A percentile compares a stretch with the other conserved stretches of the same genome.
phyloP scores from a whole-genome alignment of 2,113 vertebrate species.

The Otus sunia region DNA sequence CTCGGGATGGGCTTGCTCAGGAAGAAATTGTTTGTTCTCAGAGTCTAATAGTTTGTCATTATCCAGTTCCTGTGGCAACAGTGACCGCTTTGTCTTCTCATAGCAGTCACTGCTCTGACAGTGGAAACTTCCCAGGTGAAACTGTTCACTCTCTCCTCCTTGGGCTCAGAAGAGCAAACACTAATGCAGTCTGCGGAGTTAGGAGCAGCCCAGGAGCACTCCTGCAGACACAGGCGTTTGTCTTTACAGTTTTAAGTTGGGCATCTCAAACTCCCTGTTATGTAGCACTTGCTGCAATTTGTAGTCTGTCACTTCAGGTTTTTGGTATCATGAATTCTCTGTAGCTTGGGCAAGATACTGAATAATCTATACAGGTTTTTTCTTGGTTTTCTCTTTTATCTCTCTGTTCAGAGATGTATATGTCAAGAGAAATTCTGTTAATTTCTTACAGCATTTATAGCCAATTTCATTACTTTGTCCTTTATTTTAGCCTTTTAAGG shows the following conservation, averaged over 20 bases:
- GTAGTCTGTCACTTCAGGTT: not conserved
- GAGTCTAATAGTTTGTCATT: not conserved
- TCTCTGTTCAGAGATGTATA: not conserved
- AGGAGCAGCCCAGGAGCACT: not conserved
- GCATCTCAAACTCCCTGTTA: not conserved
- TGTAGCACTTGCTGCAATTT: not conserved
- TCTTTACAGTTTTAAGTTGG: not conserved
- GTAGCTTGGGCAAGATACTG: not conserved
- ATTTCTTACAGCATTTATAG: not conserved
- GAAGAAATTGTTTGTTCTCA: not conserved
- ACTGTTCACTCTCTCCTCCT: not conserved
- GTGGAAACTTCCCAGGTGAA: not conserved
- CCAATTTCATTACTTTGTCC: not conserved
- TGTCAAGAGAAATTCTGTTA: not conserved
- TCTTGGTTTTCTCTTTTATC: not conserved
- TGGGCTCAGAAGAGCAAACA: not conserved
- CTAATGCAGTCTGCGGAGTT: not conserved
- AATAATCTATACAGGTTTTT: not conserved
- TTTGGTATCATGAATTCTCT: not conserved
- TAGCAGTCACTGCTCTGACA: not conserved
- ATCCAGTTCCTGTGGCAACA: not conserved
- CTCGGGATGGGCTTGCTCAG: not conserved
- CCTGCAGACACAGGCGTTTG: not conserved
- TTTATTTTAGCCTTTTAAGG: not conserved
- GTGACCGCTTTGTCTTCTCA: not conserved